Evolutionary conservation across 2,113 vertebrate genomes (phyloP), one percentile per base, ranked within the genome.

Genomic region (Prionailurus bengalensis): DNA sequence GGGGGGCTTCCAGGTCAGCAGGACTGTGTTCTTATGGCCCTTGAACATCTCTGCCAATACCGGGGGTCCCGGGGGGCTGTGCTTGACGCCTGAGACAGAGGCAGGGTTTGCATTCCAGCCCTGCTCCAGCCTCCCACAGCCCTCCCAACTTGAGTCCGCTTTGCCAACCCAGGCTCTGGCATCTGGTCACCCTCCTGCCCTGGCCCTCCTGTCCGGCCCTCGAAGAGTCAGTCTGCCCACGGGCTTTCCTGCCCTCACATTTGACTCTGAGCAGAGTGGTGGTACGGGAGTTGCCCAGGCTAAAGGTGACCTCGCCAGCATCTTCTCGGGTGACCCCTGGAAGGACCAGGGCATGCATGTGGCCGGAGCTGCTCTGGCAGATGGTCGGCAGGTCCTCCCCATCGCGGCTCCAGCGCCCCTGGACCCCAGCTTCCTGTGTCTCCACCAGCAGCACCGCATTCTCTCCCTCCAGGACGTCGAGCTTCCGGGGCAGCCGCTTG

Each of bases 391-490:
- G 98, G 97, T 99, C 99, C 53, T 98, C 96, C 27, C 99, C 99
- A 0, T 99, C 99, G 33, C 99, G 99, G 95, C 99, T 99, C 99
- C 99, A 99, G 95, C 98, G 99, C 45, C 99, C 99, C 51, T 99
- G 99, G 97, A 99, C 99, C 82, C 99, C 98, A 1, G 98, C 99
- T 79, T 99, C 99, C 65, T 98, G 99, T 0, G 99, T 99, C 98
- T 99, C 99, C 97, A 99, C 99, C 13, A 99, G 99, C 97, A 99
- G 99, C 65, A 99, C 99, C 0, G 99, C 99, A 0, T 99, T 99
- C 98, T 99, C 99, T 1, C 99, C 99, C 92, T 99, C 99, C 79
- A 99, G 98, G 61, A 99, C 99, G 0, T 99, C 99, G 61, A 99
- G 98, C 93, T 99, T 99, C 97, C 99, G 99, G 0, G 99, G 99